phyloP scores from a whole-genome alignment of 2,888 invertebrate species.

The Myopa tessellatipennis region DNA sequence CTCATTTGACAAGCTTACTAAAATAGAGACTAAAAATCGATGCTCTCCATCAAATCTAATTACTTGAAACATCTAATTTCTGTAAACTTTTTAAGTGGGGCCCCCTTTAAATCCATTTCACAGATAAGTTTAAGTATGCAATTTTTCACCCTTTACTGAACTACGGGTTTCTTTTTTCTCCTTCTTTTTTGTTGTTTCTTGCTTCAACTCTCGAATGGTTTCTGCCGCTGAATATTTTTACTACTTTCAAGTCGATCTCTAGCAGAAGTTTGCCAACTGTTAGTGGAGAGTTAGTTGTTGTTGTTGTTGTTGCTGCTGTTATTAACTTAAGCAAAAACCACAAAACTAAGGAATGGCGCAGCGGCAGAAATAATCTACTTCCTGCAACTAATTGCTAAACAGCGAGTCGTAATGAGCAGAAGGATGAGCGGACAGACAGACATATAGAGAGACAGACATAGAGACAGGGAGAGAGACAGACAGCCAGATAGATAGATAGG shows the following conservation, averaged over 20 bases:
- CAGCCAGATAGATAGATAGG: not conserved
- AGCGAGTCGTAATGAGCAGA: conserved; percentile 21
- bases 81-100: too few species aligned
- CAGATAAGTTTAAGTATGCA: not conserved
- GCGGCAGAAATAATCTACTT: conserved; percentile 26
- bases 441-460: not conserved
- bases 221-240: not conserved
- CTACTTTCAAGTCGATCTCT: not conserved
- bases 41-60: not conserved
- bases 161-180: too few species aligned
- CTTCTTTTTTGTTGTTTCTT: too few species aligned
- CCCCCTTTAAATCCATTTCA: not conserved
- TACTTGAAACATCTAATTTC: too few species aligned
- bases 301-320: not conserved
- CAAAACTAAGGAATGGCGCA: not conserved
- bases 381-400: conserved; percentile 36
- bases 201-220: not conserved
- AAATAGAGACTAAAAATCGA: not conserved
- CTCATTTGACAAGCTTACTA: too few species aligned
- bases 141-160: not conserved
- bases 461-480: not conserved
- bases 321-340: not conserved
- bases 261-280: not conserved
- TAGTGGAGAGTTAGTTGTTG: too few species aligned
- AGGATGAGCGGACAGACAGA: not conserved